Percentiles rank a stretch among this genome's conserved stretches.
These are phyloP conservation scores for Seira ritae DNA, from an alignment of 2,888 invertebrate genomes.

Conservation along the genomic window DNA sequence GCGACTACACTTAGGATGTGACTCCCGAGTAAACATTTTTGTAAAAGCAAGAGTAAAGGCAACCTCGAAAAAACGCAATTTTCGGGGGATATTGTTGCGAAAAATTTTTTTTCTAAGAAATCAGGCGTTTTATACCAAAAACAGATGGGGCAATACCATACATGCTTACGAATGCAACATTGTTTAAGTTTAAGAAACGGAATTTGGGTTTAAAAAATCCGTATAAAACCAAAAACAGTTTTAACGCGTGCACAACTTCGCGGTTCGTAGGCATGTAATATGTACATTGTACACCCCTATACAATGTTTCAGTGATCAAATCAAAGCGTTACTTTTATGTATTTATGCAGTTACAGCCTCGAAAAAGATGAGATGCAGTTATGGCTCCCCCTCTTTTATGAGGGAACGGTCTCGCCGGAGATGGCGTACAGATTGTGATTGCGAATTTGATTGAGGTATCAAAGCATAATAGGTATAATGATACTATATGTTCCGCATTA, in stretches of 20 bases:
- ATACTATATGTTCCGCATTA: too few species aligned
- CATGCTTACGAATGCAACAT: too few species aligned
- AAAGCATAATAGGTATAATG: too few species aligned
- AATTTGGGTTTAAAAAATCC: neutral
- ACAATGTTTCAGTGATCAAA: too few species aligned
- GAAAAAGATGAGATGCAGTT: neutral
- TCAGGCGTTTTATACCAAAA: neutral
- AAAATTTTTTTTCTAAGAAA: neutral
- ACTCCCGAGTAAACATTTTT: neutral
- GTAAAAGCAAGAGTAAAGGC: neutral
- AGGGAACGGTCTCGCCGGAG: neutral
- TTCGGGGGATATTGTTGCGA: neutral
- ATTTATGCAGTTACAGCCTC: neutral
- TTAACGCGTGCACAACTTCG: neutral
- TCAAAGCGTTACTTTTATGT: conserved; percentile 1
- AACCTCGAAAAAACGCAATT: neutral
- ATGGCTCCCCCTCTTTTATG: neutral
- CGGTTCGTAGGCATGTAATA: too few species aligned
- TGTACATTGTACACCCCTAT: too few species aligned
- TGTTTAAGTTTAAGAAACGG: neutral
- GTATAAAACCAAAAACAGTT: neutral
- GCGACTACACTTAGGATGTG: neutral
- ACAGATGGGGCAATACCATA: too few species aligned
- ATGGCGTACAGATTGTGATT: neutral
- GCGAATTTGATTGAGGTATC: too few species aligned